Base-by-base conservation (phyloP, 2,888 invertebrate genomes). In the Hirtodrosophila alboralis region DNA sequence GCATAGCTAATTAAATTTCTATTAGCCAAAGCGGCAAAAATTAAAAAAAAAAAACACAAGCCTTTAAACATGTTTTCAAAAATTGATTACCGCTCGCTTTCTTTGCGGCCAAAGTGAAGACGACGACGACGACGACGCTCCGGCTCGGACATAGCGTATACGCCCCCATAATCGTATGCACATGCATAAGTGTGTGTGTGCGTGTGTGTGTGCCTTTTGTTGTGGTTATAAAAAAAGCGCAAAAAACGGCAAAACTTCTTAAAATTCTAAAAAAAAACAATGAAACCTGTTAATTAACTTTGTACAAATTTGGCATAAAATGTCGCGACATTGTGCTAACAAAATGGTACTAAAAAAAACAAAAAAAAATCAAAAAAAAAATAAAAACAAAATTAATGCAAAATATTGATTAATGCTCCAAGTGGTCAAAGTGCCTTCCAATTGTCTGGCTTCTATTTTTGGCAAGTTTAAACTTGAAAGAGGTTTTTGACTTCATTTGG, bases 281-380 rank as follows among this genome's bases (percentile, higher is more conserved):
- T 80, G 62, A 76, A 80, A 86, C 86, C 72, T 65, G 80, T 80
- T 80, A 80, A 80, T 86, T 78, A 86, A 67, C 57, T 75, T 56
- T 75, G 69, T 41, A 61, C 80, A 67, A 79, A 75, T 80, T 86
- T 86, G 84, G 84, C 65, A 79, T 44, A 59, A 85, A 66, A 58
- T 75, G 63, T 85, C 64, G 78, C 79, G 65, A 70, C 56, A 37
- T 44, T 16, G 40, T 28, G 45, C 41, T 31, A 69, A 48, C 53
- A 56, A 47, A 47, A 60, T 37, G 21, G 12, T 40, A 63, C 28
- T 36, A 13, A 43, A 12, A 51, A 48, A 10, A n/a, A n/a, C n/a
- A n/a, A n/a, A n/a, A n/a, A n/a, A n/a, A n/a, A n/a, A n/a, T n/a
- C n/a, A n/a, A n/a, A n/a, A n/a, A n/a, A n/a, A 36, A 37, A 30